These are phyloP conservation scores for Drosophila histrio DNA, from an alignment of 2,888 invertebrate genomes.

Conservation along the genomic window DNA sequence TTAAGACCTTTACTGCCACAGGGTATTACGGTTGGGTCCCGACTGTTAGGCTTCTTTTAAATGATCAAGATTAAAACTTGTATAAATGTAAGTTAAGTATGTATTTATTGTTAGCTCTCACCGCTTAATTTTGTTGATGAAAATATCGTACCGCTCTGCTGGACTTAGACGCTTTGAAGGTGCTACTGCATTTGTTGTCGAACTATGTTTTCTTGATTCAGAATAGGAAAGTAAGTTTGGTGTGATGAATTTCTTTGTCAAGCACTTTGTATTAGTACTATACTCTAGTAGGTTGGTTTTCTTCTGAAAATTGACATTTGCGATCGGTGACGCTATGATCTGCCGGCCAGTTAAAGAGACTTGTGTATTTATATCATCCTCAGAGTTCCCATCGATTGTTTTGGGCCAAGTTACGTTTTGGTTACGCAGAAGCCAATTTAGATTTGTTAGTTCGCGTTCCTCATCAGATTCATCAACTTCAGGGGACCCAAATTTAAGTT, in stretches of 20 bases:
- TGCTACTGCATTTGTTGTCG: constrained; percentile 1
- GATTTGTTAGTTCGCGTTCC: constrained; percentile 82
- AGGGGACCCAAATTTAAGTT: background rate
- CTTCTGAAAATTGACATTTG: background rate
- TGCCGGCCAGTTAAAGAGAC: background rate
- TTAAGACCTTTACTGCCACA: too few relatives aligned
- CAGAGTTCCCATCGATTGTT: constrained; percentile 63
- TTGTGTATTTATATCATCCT: constrained; percentile 49
- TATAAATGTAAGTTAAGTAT: background rate
- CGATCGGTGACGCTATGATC: background rate
- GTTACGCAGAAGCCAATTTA: constrained; percentile 83
- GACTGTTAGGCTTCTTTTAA: too few relatives aligned
- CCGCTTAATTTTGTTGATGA: constrained; percentile 82
- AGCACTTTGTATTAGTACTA: background rate
- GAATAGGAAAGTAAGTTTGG: background rate
- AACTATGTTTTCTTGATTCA: constrained; percentile 18
- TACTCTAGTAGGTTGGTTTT: background rate
- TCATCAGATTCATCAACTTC: constrained; percentile 74
- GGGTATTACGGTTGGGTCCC: too few relatives aligned
- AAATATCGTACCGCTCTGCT: constrained; percentile 81
- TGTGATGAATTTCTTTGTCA: constrained; percentile 5
- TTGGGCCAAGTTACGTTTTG: constrained; percentile 80
- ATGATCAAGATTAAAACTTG: background rate
- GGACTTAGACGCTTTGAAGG: constrained; percentile 76
- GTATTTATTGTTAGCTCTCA: constrained; percentile 33